Percentiles rank a stretch among this genome's conserved stretches.
Evolutionary conservation across 2,888 invertebrate genomes (phyloP).

Genomic region (Archips xylosteana): DNA sequence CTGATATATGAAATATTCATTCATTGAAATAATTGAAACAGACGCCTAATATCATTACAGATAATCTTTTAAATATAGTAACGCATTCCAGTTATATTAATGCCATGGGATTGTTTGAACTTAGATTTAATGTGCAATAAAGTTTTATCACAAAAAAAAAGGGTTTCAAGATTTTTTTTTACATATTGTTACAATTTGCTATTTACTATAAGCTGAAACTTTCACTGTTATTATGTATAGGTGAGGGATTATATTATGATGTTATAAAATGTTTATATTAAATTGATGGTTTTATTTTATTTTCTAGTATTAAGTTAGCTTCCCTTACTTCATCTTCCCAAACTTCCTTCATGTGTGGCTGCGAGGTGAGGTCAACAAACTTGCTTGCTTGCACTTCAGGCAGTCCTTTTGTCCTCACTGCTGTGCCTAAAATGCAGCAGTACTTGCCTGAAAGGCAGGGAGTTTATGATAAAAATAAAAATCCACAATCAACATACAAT

Average conservation of each 20-base stretch:
- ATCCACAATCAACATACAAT: too few relatives aligned
- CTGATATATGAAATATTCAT: slow-evolving; percentile 19
- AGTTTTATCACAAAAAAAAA: not conserved
- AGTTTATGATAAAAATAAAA: too few relatives aligned
- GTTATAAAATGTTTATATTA: slow-evolving; percentile 44
- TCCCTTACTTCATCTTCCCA: slow-evolving; percentile 78
- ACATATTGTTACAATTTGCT: slow-evolving; percentile 40
- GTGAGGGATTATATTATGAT: slow-evolving; percentile 35
- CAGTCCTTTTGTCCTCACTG: slow-evolving; percentile 70
- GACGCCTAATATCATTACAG: not conserved
- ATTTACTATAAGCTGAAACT: not conserved
- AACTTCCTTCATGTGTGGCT: slow-evolving; percentile 66
- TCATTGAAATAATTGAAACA: not conserved
- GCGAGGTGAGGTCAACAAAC: slow-evolving; percentile 69
- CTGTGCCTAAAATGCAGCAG: slow-evolving; percentile 77
- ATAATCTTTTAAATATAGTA: not conserved
- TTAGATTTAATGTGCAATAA: slow-evolving; percentile 9
- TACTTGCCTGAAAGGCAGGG: slow-evolving; percentile 65
- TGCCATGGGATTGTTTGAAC: not conserved
- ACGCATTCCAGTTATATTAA: slow-evolving; percentile 18
- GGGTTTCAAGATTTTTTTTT: slow-evolving; percentile 25
- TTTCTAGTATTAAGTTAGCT: slow-evolving; percentile 65
- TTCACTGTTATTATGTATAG: slow-evolving; percentile 23
- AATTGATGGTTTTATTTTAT: slow-evolving; percentile 61
- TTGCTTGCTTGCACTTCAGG: slow-evolving; percentile 77